Percentiles rank a stretch among this genome's conserved stretches.
Conservation (phyloP, 2,888 invertebrate genomes). For the Melitaea athalia region DNA sequence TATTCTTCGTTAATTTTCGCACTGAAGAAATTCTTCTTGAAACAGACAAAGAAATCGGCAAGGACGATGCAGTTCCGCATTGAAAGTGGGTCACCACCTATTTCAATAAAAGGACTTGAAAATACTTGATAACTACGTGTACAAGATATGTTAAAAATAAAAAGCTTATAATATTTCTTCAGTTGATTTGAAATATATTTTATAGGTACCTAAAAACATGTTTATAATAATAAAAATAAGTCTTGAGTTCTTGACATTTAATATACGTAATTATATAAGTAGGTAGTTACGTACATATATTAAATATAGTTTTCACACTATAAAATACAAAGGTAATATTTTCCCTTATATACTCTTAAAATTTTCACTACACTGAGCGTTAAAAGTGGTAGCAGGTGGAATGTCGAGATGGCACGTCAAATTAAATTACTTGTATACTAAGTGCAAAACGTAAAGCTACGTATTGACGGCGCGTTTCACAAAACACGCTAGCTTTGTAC, state of each 20-base stretch:
- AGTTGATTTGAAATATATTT: no score
- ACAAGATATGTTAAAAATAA: background rate
- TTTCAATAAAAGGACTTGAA: background rate
- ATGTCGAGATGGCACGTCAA: slow-evolving; percentile 9
- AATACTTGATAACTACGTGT: background rate
- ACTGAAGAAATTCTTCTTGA: background rate
- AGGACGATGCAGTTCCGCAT: slow-evolving; percentile 11
- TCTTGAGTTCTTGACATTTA: no score
- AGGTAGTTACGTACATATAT: no score
- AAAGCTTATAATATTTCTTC: background rate
- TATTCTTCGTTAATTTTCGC: background rate
- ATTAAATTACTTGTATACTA: slow-evolving; percentile 13
- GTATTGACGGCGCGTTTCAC: no score
- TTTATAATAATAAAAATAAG: no score
- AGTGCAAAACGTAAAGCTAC: slow-evolving; percentile 4
- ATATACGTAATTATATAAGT: no score
- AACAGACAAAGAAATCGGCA: background rate
- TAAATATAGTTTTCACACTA: no score
- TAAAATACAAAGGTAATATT: no score
- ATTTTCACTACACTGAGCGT: slow-evolving; percentile 8
- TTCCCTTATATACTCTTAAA: background rate
- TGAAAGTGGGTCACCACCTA: slow-evolving; percentile 3
- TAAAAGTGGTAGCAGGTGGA: slow-evolving; percentile 17
- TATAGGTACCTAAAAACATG: no score
- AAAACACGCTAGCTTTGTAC: no score